Percentiles rank a stretch among this genome's conserved stretches.
phyloP scores from a whole-genome alignment of 2,797 vertebrate genomes.

The Anguilla marmorata region DNA sequence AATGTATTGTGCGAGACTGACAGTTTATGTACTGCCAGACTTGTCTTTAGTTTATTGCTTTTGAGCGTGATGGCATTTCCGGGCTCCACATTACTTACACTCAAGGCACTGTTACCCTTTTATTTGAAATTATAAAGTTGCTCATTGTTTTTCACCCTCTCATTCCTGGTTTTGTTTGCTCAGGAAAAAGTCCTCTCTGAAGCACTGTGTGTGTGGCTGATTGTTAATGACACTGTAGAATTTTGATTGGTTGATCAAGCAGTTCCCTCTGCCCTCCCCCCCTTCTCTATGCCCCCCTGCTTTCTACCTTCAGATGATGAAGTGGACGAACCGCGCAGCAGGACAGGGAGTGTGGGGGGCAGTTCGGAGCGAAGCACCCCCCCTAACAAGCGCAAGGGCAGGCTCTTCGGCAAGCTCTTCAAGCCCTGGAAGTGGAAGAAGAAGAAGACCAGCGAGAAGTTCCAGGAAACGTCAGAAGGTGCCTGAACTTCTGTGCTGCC shows the following conservation, averaged over 20 bases:
- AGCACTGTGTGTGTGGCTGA: not conserved
- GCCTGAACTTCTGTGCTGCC: not conserved
- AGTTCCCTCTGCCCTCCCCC: not conserved
- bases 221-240: not conserved
- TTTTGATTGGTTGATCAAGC: not conserved
- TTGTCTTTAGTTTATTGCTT: not conserved
- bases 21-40: not conserved
- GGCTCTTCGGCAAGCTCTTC: slow-evolving; percentile 93
- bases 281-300: not conserved
- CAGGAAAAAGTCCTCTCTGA: not conserved
- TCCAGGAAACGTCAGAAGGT: slow-evolving; percentile 92
- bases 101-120: not conserved
- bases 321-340: slow-evolving; percentile 62
- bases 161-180: not conserved
- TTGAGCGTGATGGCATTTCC: not conserved
- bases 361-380: slow-evolving; percentile 78
- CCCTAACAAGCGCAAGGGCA: slow-evolving; percentile 87
- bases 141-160: not conserved
- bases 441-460: slow-evolving; percentile 93
- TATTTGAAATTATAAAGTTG: not conserved
- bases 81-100: not conserved
- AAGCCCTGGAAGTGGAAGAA: slow-evolving; percentile 98
- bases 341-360: slow-evolving; percentile 70
- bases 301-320: slow-evolving; percentile 70
- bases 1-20: not conserved